Percentiles rank a stretch among this genome's conserved stretches.
phyloP scores from a whole-genome alignment of 2,888 invertebrate species.

The Drosophila anomalata region DNA sequence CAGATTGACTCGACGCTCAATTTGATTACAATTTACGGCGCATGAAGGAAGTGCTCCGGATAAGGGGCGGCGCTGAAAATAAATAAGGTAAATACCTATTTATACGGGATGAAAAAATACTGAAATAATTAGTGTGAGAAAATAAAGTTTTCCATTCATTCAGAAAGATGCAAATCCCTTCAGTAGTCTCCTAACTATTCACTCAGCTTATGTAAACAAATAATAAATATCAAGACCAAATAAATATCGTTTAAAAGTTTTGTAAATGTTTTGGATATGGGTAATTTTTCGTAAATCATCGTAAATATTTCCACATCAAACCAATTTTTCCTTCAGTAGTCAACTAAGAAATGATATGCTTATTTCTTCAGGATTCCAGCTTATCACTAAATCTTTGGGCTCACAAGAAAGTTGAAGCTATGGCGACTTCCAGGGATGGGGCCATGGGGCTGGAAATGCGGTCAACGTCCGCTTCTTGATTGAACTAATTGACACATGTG shows the following conservation, averaged over 20 bases:
- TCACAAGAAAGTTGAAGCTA: slow-evolving; percentile 29
- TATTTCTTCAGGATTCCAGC: too few species aligned
- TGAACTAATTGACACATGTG: slow-evolving; percentile 78
- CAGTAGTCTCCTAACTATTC: too few species aligned
- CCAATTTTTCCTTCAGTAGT: too few species aligned
- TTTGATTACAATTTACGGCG: slow-evolving; percentile 74
- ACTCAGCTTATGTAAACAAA: too few species aligned
- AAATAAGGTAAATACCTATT: slow-evolving; percentile 63
- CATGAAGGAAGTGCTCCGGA: slow-evolving; percentile 52
- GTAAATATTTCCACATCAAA: too few species aligned
- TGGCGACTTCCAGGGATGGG: slow-evolving; percentile 17
- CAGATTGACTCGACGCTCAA: slow-evolving; percentile 69
- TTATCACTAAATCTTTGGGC: background rate
- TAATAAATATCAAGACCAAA: too few species aligned
- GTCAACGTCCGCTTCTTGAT: slow-evolving; percentile 63
- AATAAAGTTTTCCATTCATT: slow-evolving; percentile 28
- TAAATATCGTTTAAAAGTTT: too few species aligned
- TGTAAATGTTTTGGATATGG: too few species aligned
- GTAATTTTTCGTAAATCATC: too few species aligned
- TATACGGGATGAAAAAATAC: slow-evolving; percentile 1
- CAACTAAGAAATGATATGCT: too few species aligned
- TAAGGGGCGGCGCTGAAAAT: slow-evolving; percentile 56
- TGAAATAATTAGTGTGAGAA: slow-evolving; percentile 59
- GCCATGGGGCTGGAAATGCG: slow-evolving; percentile 57
- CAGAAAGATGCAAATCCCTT: background rate